phyloP scores from a whole-genome alignment of 2,888 invertebrate genomes.

The Lycocerus yunnanus region DNA sequence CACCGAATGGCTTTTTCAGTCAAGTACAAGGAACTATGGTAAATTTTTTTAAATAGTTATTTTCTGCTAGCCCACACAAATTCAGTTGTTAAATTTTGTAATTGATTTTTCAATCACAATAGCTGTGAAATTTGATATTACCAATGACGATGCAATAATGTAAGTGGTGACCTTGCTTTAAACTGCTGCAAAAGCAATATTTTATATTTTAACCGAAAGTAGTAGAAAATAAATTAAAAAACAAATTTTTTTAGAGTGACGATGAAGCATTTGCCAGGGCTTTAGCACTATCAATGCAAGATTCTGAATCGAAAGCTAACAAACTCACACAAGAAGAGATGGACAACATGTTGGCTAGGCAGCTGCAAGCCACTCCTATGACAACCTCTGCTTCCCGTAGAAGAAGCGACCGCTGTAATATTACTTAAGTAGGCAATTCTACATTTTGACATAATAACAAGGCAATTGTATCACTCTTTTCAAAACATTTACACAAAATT shows the following conservation, averaged over 20 bases:
- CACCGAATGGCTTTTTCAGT: not conserved
- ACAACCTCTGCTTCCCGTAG: not conserved
- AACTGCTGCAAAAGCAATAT: no score
- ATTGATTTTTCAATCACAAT: no score
- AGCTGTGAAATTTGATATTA: no score
- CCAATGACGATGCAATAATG: no score
- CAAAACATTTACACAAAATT: not conserved
- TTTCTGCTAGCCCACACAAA: no score
- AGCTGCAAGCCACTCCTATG: not conserved
- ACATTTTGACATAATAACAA: not conserved
- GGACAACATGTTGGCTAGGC: not conserved
- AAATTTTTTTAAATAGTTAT: not conserved
- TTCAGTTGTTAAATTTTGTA: no score
- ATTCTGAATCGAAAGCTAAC: conserved; percentile 26
- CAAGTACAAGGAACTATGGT: conserved; percentile 30
- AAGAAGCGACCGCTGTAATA: not conserved
- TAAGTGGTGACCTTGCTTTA: no score
- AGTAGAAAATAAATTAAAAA: no score
- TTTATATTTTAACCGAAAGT: no score
- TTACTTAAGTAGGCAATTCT: not conserved
- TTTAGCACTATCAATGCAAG: conserved; percentile 70
- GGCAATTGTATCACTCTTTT: not conserved
- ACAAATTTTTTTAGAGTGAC: conserved; percentile 65
- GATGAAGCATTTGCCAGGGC: conserved; percentile 91
- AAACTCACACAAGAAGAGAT: not conserved